Conservation (phyloP, 2,888 invertebrate genomes). For the Sarcophaga caerulescens region DNA sequence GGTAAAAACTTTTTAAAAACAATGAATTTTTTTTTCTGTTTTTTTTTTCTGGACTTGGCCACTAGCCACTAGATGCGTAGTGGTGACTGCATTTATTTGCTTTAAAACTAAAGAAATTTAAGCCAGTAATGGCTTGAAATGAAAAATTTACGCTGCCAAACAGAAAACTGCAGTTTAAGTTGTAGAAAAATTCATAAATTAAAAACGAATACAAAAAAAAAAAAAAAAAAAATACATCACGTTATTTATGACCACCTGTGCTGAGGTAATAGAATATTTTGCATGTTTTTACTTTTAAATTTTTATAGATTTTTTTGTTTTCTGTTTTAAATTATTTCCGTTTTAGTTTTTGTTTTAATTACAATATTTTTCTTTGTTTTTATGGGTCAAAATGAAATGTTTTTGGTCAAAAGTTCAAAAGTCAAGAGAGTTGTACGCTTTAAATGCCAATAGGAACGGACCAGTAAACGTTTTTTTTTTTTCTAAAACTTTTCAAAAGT, state of each 20-base stretch:
- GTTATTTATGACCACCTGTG: conserved; percentile 51
- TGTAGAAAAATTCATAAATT: conserved; percentile 14
- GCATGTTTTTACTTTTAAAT: conserved; percentile 36
- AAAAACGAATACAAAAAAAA: neutral
- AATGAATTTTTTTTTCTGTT: neutral
- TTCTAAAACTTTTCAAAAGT: neutral
- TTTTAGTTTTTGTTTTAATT: conserved; percentile 12
- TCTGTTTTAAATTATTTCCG: conserved; percentile 27
- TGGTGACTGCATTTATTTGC: neutral
- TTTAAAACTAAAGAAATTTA: neutral
- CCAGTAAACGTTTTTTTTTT: too few relatives aligned
- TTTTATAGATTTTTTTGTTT: conserved; percentile 1
- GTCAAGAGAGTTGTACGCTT: conserved; percentile 51
- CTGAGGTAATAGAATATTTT: conserved; percentile 18
- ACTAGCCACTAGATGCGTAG: neutral
- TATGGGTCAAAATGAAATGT: too few relatives aligned
- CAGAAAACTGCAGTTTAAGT: neutral
- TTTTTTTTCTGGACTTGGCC: neutral
- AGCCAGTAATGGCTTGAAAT: neutral
- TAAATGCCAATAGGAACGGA: conserved; percentile 47
- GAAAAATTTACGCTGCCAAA: neutral
- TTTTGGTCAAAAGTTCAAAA: conserved; percentile 51
- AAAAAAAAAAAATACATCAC: neutral
- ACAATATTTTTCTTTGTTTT: neutral
- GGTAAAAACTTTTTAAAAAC: neutral